Conservation (phyloP, 2,113 vertebrate species). For the Peromyscus californicus region DNA sequence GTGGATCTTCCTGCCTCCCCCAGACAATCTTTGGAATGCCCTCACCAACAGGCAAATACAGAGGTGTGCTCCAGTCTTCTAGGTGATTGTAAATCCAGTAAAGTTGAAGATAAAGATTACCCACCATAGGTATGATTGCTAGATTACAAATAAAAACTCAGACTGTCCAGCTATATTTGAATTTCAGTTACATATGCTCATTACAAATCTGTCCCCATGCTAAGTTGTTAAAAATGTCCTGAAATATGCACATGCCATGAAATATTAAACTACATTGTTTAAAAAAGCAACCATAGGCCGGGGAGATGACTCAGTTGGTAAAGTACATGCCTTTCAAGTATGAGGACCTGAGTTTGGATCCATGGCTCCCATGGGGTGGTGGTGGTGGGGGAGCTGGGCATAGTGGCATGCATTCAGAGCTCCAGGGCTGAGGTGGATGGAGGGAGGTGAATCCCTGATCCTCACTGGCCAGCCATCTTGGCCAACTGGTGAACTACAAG, state of each 20-base stretch:
- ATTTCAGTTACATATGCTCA: slow-evolving; percentile 37
- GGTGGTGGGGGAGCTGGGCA: neutral
- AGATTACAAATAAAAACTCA: slow-evolving; percentile 15
- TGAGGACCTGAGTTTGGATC: neutral
- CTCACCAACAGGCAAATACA: neutral
- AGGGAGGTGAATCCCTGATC: neutral
- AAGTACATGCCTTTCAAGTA: too few species aligned
- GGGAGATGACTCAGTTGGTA: neutral
- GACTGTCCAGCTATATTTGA: slow-evolving; percentile 16
- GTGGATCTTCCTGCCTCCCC: neutral
- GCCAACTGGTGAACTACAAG: neutral
- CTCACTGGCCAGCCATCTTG: too few species aligned
- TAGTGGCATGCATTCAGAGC: too few species aligned
- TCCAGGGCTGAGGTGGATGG: too few species aligned
- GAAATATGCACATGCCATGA: slow-evolving; percentile 39
- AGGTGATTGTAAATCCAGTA: neutral
- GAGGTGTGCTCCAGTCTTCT: neutral
- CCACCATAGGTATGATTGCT: neutral
- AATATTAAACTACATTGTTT: slow-evolving; percentile 41
- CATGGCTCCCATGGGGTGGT: neutral
- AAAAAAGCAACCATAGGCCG: neutral
- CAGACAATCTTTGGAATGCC: neutral
- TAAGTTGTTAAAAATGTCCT: slow-evolving; percentile 48
- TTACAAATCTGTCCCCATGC: neutral
- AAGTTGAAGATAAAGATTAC: neutral